These are phyloP conservation scores for Limanda limanda DNA, from an alignment of 2,113 vertebrate species.

Conservation along the genomic window DNA sequence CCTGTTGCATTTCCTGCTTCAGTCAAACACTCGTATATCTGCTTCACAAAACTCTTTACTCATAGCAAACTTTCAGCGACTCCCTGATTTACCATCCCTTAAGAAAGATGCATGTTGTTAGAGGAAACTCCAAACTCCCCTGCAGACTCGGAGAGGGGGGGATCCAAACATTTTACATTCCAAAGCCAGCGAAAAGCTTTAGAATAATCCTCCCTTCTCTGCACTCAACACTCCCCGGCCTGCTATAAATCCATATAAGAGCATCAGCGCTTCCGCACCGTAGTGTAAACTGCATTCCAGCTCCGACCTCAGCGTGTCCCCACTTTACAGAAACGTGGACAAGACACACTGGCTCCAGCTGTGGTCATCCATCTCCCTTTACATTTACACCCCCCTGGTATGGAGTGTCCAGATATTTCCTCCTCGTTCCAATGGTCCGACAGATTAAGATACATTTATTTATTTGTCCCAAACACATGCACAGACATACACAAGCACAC, in stretches of 20 bases:
- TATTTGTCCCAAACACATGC: no score
- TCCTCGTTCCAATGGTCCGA: background rate
- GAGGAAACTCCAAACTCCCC: slow-evolving; percentile 16
- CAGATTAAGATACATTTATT: no score
- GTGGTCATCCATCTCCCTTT: slow-evolving; percentile 6
- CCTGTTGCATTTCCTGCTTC: background rate
- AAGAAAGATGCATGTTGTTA: background rate
- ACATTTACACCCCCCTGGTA: background rate
- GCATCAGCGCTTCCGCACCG: slow-evolving; percentile 41
- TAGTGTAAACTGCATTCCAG: slow-evolving; percentile 57
- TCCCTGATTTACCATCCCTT: background rate
- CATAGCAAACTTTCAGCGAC: slow-evolving; percentile 3
- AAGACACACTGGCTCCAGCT: slow-evolving; percentile 43
- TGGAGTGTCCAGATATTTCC: background rate
- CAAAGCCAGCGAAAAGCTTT: slow-evolving; percentile 48
- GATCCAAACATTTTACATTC: slow-evolving; percentile 60
- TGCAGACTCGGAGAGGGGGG: background rate
- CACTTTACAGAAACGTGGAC: slow-evolving; percentile 30
- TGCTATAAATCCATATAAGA: slow-evolving; percentile 67
- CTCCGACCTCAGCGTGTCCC: slow-evolving; percentile 35
- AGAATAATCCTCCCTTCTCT: slow-evolving; percentile 54
- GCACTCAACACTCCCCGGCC: slow-evolving; percentile 49
- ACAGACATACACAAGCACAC: no score
- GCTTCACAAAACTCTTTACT: background rate
- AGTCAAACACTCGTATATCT: background rate